Evolutionary conservation across 1,140 invertebrate species (phyloP), one percentile per base, ranked within the genome.

Genomic region (Hycleus cichorii): DNA sequence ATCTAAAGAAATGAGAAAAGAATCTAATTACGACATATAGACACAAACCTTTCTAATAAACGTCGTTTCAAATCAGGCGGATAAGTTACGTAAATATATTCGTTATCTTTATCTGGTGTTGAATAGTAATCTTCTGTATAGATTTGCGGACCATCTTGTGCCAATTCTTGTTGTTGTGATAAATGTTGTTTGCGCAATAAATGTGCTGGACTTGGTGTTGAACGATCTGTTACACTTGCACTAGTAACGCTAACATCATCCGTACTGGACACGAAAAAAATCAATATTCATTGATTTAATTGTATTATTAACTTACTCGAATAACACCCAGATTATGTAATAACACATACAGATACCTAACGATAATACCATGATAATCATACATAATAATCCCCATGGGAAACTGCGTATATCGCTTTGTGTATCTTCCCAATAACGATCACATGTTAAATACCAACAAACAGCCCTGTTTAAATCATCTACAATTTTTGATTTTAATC

Each of bases 361-460:
- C 9, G 88, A 87, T 4, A 92, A 77, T 12, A 91, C 80, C 59
- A 88, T 84, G 49, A 89, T 82, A 26, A 91, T 81, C 51, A 88
- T 83, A 48, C 87, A 78, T 43, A 89, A 78, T 53, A 86, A 74
- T 51, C 86, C 86, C 87, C 89, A 90, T 8, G 90, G 88, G 71
- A 90, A 91, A 57, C 83, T 84, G 58, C 85, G 78, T 18, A 85
- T 80, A 64, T 87, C 84, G 49, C 84, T 79, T 59, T 84, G 84
- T 3, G 87, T 83, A 71, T 91, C 89, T 72, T 91, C 88, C 89
- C 90, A 93, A 74, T 93, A 95, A 47, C 88, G 84, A 70, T 93
- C 89, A 72, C 93, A 95, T 55, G 90, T 92, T 61, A 95, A 77
- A 74, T 92, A 94, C 84, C 90, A 93, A 72, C 92, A 95, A 47